A percentile compares a stretch with the other conserved stretches of the same genome.
These are phyloP conservation scores for Heliconius eleuchia DNA, from an alignment of 1,140 invertebrate genomes.

Conservation along the genomic window DNA sequence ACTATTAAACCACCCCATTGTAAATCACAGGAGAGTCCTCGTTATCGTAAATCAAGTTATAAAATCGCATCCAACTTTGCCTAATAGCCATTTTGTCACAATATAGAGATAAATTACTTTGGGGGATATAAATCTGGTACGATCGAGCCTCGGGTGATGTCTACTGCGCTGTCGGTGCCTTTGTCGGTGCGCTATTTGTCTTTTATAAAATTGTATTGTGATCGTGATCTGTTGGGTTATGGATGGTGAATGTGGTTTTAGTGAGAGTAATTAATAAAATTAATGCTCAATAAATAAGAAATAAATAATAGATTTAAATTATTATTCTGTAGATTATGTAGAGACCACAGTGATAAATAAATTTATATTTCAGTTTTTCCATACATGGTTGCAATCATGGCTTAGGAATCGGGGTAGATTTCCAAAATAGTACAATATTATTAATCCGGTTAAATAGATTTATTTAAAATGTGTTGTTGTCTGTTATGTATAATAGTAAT, in stretches of 20 bases:
- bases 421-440: too few relatives aligned
- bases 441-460: too few relatives aligned
- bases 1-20: conserved; percentile 25
- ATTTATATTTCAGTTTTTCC: too few relatives aligned
- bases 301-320: too few relatives aligned
- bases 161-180: conserved; percentile 6
- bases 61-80: conserved; percentile 45
- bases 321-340: too few relatives aligned
- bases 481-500: too few relatives aligned
- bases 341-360: too few relatives aligned
- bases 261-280: too few relatives aligned
- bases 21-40: conserved; percentile 27
- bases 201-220: neutral
- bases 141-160: conserved; percentile 11
- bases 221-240: neutral
- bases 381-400: too few relatives aligned
- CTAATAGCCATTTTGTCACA: conserved; percentile 62
- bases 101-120: conserved; percentile 55
- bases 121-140: conserved; percentile 26
- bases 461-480: too few relatives aligned
- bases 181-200: conserved; percentile 2
- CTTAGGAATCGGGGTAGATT: too few relatives aligned
- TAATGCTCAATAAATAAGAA: too few relatives aligned
- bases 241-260: neutral
- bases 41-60: conserved; percentile 52